Evolutionary conservation across 1,140 invertebrate species (phyloP).

Genomic region (Orius laevigatus): DNA sequence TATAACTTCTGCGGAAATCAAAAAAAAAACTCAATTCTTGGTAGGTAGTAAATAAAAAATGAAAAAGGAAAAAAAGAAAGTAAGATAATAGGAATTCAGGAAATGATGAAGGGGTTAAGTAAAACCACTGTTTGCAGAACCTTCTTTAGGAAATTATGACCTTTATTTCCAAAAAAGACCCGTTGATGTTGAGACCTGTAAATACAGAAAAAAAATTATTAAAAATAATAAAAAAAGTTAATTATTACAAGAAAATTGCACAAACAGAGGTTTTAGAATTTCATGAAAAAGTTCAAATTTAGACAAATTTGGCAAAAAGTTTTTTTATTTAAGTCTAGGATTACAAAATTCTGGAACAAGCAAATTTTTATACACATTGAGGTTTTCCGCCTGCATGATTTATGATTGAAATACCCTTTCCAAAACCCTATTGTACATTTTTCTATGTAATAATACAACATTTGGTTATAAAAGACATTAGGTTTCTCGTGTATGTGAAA

Average conservation of each 20-base stretch:
- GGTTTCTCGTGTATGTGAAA: too few relatives aligned
- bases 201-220: slow-evolving; percentile 30
- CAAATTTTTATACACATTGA: slow-evolving; percentile 17
- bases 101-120: slow-evolving; percentile 14
- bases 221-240: slow-evolving; percentile 21
- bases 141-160: slow-evolving; percentile 29
- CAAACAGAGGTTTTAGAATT: slow-evolving; percentile 24
- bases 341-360: slow-evolving; percentile 17
- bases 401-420: slow-evolving; percentile 60
- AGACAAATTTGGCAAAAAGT: slow-evolving; percentile 11
- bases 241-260: slow-evolving; percentile 15
- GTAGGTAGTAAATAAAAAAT: slow-evolving; percentile 5
- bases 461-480: not conserved
- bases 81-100: slow-evolving; percentile 5
- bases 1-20: too few relatives aligned
- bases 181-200: slow-evolving; percentile 25
- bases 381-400: slow-evolving; percentile 46
- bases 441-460: slow-evolving; percentile 34
- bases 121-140: slow-evolving; percentile 23
- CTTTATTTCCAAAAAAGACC: slow-evolving; percentile 34
- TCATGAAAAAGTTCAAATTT: slow-evolving; percentile 20
- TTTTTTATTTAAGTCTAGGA: slow-evolving; percentile 14
- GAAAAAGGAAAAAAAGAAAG: slow-evolving; percentile 1
- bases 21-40: too few relatives aligned
- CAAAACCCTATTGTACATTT: slow-evolving; percentile 56